Evolutionary conservation across 2,797 vertebrate species (phyloP), one percentile per base, ranked within the genome.

Genomic region (Tarsius wallacei): DNA sequence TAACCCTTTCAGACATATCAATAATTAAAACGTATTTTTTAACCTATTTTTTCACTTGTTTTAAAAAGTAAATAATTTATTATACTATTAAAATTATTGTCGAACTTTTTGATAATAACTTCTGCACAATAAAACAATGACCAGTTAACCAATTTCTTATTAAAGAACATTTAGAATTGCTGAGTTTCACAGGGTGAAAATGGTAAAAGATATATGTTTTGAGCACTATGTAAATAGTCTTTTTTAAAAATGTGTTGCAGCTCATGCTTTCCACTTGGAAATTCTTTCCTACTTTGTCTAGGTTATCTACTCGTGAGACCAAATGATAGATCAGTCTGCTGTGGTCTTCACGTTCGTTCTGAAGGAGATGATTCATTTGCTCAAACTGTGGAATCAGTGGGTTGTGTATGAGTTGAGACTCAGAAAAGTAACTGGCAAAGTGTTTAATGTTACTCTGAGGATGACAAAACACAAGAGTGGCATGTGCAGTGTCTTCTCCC

Each of bases 21-120:
- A 42, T 42, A 42, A 73, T 77, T 42, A 77, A 87, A 61, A 10
- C 5, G 36, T 76, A 21, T 4, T 57, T 74, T 73, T 88, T 42
- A 57, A 61, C 2, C 7, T 4, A 61, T 55, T 70, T 83, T 59
- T 80, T 61, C 5, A 61, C 26, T 82, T 73, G 42, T 2, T 42
- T 87, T 96, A 42, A 42, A 59, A 13, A 59, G 42, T 49, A 68
- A 85, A 42, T 71, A 76, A 76, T 93, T 91, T 78, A 68, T 85
- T 55, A 55, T 22, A 57, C 11, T 17, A 22, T 82, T 55, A 90
- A 59, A 59, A 42, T 22, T 55, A 71, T 81, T 64, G 71, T 24
- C 31, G 36, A 78, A 10, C 10, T 76, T 90, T 19, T 78, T 64
- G 42, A 24, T 15, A 61, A 70, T 71, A 36, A 19, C 4, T 84